Evolutionary conservation across 2,113 vertebrate genomes (phyloP), one percentile per base, ranked within the genome.

Genomic region (Rhea pennata): DNA sequence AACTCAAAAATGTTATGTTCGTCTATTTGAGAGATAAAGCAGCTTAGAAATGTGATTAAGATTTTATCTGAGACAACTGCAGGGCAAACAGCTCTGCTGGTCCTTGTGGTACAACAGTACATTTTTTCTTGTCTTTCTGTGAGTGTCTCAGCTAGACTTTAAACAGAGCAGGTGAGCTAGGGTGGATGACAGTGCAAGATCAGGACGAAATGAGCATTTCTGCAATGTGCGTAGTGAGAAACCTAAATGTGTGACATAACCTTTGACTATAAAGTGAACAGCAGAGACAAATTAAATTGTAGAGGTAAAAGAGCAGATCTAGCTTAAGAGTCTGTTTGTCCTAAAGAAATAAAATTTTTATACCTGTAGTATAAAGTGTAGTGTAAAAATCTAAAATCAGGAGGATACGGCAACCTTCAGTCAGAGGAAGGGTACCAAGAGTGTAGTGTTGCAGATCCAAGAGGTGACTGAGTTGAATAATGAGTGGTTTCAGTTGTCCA

Each of bases 341-440:
- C 29, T 42, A 71, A 78, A 75, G 61, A 93, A 88, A 48, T 46
- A 5, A 62, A 46, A 56, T 33, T 71, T 79, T 40, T 69, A 10
- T 87, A 44, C 29, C 58, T 79, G 7, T 27, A 5, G 10, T 40
- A 50, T 40, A 73, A 82, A 81, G 85, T 79, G 7, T 27, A 5
- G 10, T 40, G 53, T 40, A 73, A 82, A 81, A 87, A 50, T 91
- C n/a, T 31, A 53, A 75, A 27, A 81, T 29, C 26, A 53, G 53
- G 46, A 56, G 40, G 44, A 26, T 33, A 7, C 2, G 0, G 16
- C 56, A 33, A 31, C 42, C 36, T 59, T 51, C 0, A 44, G 16
- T 27, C 4, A 3, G 22, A 61, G 40, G 64, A 88, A 50, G 3
- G 13, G 19, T 70, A 40, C 20, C 21, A 36, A 44, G 8, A 31